A percentile compares a stretch with the other conserved stretches of the same genome.
Conservation (phyloP, 1,140 invertebrate species). For the Ceratina australensis region DNA sequence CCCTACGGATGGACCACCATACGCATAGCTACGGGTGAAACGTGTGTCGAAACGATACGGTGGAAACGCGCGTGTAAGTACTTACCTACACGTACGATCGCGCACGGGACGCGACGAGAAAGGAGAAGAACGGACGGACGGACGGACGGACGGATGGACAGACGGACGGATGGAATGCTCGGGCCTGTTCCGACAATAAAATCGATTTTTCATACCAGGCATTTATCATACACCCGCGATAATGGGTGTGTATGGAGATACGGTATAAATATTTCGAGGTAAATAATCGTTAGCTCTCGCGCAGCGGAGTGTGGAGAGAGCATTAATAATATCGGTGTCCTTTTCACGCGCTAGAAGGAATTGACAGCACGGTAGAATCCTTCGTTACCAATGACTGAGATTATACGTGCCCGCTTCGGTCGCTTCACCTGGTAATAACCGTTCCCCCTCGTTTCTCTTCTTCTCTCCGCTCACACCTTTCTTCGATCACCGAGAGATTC, state of each 20-base stretch:
- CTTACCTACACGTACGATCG: no score
- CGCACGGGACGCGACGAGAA: background rate
- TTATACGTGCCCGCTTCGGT: no score
- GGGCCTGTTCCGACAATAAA: constrained; percentile 60
- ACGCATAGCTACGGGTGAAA: constrained; percentile 29
- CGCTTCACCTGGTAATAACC: constrained; percentile 5
- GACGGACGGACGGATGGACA: constrained; percentile 19
- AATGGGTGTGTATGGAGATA: constrained; percentile 59
- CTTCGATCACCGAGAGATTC: no score
- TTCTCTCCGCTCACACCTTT: background rate
- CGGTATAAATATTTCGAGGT: constrained; percentile 65
- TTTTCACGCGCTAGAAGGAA: constrained; percentile 43
- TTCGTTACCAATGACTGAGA: constrained; percentile 36
- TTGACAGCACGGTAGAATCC: constrained; percentile 45
- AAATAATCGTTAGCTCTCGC: constrained; percentile 64
- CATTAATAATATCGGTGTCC: constrained; percentile 60
- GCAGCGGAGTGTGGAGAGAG: constrained; percentile 55
- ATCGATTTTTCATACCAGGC: constrained; percentile 65
- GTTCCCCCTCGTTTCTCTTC: background rate
- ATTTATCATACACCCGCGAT: constrained; percentile 63
- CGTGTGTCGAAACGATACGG: constrained; percentile 55
- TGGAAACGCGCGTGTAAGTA: constrained; percentile 37
- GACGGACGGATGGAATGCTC: constrained; percentile 52
- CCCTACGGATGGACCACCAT: constrained; percentile 50
- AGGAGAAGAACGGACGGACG: constrained; percentile 16